Evolutionary conservation across 2,113 vertebrate species (phyloP).

Genomic region (Delphinus delphis): DNA sequence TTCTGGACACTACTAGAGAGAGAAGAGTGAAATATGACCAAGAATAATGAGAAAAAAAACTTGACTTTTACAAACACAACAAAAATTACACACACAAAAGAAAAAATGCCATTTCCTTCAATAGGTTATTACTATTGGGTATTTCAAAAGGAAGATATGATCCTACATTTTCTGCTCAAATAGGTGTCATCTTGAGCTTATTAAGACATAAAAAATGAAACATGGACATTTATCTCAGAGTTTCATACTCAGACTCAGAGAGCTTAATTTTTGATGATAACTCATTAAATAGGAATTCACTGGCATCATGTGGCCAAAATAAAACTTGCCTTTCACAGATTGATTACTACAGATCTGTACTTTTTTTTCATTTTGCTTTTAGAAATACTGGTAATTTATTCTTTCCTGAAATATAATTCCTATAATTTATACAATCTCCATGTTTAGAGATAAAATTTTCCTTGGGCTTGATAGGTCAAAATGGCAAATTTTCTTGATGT

Average conservation of each 20-base stretch:
- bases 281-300: neutral
- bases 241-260: conserved; percentile 23
- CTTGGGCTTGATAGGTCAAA: neutral
- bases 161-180: conserved; percentile 34
- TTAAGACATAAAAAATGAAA: conserved; percentile 36
- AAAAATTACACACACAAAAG: neutral
- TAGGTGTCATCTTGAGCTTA: neutral
- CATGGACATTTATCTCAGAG: conserved; percentile 26
- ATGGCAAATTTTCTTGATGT: neutral
- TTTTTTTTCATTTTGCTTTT: neutral
- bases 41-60: conserved; percentile 36
- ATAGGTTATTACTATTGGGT: neutral
- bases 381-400: conserved; percentile 28
- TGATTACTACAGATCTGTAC: neutral
- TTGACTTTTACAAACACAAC: neutral
- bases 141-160: conserved; percentile 38
- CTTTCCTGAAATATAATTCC: neutral
- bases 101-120: conserved; percentile 13
- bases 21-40: conserved; percentile 45
- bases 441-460: neutral
- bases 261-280: neutral
- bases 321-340: conserved; percentile 6
- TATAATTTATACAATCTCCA: neutral
- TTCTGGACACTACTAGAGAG: conserved; percentile 77
- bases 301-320: neutral